These are phyloP conservation scores for Frankliniella intonsa DNA, from an alignment of 2,888 invertebrate species.

Conservation along the genomic window DNA sequence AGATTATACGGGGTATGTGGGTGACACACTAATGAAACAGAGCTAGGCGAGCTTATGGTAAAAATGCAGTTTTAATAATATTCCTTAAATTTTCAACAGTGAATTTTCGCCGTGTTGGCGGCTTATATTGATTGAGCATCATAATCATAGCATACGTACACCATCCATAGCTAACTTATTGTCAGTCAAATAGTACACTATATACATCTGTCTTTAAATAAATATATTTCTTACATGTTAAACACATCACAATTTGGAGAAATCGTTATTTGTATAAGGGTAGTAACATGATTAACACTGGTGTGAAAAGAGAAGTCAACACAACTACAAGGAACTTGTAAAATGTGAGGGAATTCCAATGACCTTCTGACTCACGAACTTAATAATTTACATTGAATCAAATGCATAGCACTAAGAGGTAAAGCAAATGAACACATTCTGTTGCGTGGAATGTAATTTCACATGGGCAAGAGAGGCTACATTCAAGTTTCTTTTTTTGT, in stretches of 20 bases:
- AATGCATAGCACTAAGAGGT: neutral
- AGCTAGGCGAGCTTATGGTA: neutral
- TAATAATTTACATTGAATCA: neutral
- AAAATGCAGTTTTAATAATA: conserved; percentile 12
- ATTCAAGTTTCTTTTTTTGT: neutral
- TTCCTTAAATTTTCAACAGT: neutral
- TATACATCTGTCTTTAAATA: conserved; percentile 16
- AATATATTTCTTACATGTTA: conserved; percentile 17
- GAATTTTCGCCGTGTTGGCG: neutral
- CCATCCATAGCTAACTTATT: neutral
- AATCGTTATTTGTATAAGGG: neutral
- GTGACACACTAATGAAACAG: too few species aligned
- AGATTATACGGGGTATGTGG: neutral
- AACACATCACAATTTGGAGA: conserved; percentile 12
- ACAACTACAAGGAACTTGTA: neutral
- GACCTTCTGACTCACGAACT: neutral
- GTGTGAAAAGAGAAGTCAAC: neutral
- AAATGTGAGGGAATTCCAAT: neutral
- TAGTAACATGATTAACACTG: neutral
- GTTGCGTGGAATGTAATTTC: conserved; percentile 18
- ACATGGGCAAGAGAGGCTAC: neutral
- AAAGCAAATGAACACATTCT: conserved; percentile 16
- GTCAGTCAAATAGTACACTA: conserved; percentile 8
- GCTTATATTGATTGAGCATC: neutral
- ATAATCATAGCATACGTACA: neutral